Conservation (phyloP, 1,140 invertebrate genomes). For the Lucilia sericata region DNA sequence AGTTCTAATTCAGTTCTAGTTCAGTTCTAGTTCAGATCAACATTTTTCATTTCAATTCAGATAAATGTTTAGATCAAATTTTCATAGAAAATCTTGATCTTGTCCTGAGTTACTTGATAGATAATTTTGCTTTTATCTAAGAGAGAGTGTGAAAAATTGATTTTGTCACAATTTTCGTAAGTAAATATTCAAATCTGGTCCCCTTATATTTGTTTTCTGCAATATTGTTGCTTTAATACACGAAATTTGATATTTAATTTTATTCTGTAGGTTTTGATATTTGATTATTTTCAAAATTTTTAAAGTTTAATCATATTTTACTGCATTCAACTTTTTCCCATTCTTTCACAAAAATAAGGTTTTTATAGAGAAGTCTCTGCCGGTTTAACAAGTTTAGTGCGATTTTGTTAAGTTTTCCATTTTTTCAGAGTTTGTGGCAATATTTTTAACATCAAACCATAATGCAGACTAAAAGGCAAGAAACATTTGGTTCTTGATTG, state of each 20-base stretch:
- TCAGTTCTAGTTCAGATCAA: too few relatives aligned
- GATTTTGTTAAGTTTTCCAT: too few relatives aligned
- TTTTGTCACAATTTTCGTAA: too few relatives aligned
- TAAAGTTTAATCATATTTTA: constrained; percentile 1
- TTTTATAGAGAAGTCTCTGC: neutral
- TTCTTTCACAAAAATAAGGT: neutral
- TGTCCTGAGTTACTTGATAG: too few relatives aligned
- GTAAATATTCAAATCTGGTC: neutral
- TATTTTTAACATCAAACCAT: neutral
- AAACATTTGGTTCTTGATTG: neutral
- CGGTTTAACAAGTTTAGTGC: neutral
- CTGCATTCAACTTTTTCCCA: neutral
- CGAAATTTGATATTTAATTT: constrained; percentile 13
- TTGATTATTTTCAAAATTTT: neutral
- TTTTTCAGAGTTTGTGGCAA: neutral
- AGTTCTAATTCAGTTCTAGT: too few relatives aligned
- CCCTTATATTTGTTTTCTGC: neutral
- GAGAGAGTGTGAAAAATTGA: too few relatives aligned
- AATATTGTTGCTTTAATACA: neutral
- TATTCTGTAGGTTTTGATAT: neutral
- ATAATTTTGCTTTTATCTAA: too few relatives aligned
- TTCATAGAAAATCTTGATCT: too few relatives aligned
- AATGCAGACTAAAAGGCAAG: neutral
- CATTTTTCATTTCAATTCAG: too few relatives aligned
- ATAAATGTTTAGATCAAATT: too few relatives aligned